Percentiles rank a stretch among this genome's conserved stretches.
Evolutionary conservation across 1,140 invertebrate genomes (phyloP).

Genomic region (Drosophila ficusphila): DNA sequence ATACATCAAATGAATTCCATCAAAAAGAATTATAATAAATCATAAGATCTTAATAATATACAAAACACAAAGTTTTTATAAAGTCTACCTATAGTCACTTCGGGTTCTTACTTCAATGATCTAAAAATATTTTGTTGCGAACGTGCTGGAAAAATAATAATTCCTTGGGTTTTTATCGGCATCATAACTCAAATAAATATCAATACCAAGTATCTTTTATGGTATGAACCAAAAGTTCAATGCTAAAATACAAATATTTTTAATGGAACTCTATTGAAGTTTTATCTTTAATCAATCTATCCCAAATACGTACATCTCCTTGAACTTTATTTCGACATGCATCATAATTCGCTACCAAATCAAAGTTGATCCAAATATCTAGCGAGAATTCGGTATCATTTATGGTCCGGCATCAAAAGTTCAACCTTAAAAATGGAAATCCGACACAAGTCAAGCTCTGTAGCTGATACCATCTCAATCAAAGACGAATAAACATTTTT

Average conservation of each 20-base stretch:
- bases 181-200: background rate
- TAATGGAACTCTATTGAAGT: background rate
- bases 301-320: slow-evolving; percentile 10
- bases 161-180: background rate
- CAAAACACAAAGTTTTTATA: no score
- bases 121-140: no score
- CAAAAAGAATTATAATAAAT: slow-evolving; percentile 35
- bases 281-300: no score
- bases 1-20: slow-evolving; percentile 19
- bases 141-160: no score
- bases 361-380: slow-evolving; percentile 37
- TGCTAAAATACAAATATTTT: no score
- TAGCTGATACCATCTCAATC: slow-evolving; percentile 39
- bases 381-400: slow-evolving; percentile 15
- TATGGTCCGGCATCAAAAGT: slow-evolving; percentile 14
- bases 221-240: background rate
- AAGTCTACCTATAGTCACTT: no score
- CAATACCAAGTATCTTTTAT: background rate
- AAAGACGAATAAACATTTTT: slow-evolving; percentile 46
- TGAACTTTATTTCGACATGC: slow-evolving; percentile 33
- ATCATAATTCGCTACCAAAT: slow-evolving; percentile 18
- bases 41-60: slow-evolving; percentile 5
- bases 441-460: slow-evolving; percentile 6
- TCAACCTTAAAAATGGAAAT: slow-evolving; percentile 30
- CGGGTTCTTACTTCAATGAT: no score